Percentiles rank a stretch among this genome's conserved stretches.
Evolutionary conservation across 2,888 invertebrate species (phyloP).

Genomic region (Hemithea aestivaria): DNA sequence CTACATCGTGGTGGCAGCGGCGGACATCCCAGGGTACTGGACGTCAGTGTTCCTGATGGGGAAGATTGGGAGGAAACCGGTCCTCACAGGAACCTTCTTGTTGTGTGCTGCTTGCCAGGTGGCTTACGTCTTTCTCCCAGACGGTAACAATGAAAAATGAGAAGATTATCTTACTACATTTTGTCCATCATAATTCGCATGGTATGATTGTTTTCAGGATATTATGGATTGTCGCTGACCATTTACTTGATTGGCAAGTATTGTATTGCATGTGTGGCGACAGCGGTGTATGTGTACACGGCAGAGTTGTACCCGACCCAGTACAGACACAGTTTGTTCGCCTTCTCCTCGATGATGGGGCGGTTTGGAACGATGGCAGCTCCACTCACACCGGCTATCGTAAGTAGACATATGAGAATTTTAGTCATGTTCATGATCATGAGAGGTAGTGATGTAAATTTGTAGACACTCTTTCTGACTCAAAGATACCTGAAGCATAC

Average conservation of each 20-base stretch:
- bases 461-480: no score
- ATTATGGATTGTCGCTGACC: slow-evolving; percentile 48
- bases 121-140: slow-evolving; percentile 74
- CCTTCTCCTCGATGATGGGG: slow-evolving; percentile 83
- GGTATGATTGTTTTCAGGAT: slow-evolving; percentile 27
- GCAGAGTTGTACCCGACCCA: slow-evolving; percentile 84
- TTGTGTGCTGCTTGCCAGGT: slow-evolving; percentile 79
- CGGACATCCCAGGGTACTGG: slow-evolving; percentile 85
- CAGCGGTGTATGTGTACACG: slow-evolving; percentile 81
- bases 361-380: slow-evolving; percentile 82
- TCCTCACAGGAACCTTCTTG: slow-evolving; percentile 76
- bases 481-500: no score
- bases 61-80: slow-evolving; percentile 78
- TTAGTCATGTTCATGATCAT: no score
- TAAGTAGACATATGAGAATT: no score
- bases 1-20: slow-evolving; percentile 78
- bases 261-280: slow-evolving; percentile 79
- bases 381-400: slow-evolving; percentile 82
- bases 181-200: no score
- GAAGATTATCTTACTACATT: no score
- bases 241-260: slow-evolving; percentile 80
- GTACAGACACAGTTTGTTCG: slow-evolving; percentile 80
- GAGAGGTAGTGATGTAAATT: no score
- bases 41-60: slow-evolving; percentile 80
- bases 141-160: slow-evolving; percentile 51